Evolutionary conservation across 1,140 invertebrate species (phyloP), one percentile per base, ranked within the genome.

Genomic region (Anastrepha ludens): DNA sequence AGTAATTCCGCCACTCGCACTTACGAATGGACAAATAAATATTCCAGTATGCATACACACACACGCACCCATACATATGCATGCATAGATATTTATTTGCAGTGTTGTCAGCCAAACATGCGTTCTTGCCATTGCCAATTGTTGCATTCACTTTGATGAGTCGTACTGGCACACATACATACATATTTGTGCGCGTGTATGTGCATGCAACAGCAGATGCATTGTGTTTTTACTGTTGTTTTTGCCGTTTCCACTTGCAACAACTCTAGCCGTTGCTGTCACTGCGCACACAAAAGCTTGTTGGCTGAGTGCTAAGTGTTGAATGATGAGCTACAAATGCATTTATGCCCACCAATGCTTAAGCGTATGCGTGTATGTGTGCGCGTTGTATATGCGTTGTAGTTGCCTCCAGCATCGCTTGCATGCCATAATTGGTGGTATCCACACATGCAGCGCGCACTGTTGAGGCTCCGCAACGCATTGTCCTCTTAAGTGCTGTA

Each of bases 401-500:
- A 74, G 2, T 81, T 55, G 47, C 74, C 74, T 81, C 74, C 74
- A 81, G 74, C 74, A 81, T 55, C 47, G 74, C 41, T 81, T 2
- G 74, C 47, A 29, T 81, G 74, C 74, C 70, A 81, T 47, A 81
- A 81, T 74, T 74, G 70, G 39, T 50, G 2, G 70, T 41, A 74
- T 74, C 70, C 44, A 74, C 39, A 7, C 15, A 50, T 17, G 41
- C 41, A 39, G 41, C 41, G 9, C 7, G 47, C 9, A 15, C 9
- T 81, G 47, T 2, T 81, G 74, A 17, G 44, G 47, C 74, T 13
- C 74, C 5, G 55, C 74, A 8, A 81, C 74, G 74, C 74, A 9
- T 81, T 81, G 74, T 81, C 74, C 74, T 29, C 50, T 81, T 81
- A 81, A 81, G 74, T 81, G 74, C 47, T 81, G 74, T 81, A 81